phyloP scores from a whole-genome alignment of 2,113 vertebrate species.

The Hystrix cristata region DNA sequence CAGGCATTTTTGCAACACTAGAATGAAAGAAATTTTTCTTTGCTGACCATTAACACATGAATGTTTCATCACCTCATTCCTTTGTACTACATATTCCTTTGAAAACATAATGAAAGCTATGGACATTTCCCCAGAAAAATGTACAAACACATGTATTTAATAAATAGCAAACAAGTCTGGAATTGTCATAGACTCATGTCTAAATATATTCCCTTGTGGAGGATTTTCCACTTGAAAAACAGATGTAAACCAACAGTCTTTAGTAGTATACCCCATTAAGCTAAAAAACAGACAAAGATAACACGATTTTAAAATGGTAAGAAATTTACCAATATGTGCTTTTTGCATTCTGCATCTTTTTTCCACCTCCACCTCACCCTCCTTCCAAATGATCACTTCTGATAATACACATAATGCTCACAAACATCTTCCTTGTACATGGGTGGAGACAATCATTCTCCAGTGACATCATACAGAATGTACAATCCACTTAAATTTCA shows the following conservation, averaged over 20 bases:
- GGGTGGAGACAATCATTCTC: not conserved
- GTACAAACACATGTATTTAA: not conserved
- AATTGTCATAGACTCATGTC: not conserved
- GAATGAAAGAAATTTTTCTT: not conserved
- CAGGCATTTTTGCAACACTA: not conserved
- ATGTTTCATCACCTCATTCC: not conserved
- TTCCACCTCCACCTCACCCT: not conserved
- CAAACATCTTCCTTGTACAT: not conserved
- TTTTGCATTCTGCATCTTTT: not conserved
- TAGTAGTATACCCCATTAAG: not conserved
- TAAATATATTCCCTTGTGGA: not conserved
- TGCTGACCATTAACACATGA: not conserved
- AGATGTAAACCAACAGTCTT: not conserved
- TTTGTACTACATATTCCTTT: not conserved
- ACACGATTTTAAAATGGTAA: not conserved
- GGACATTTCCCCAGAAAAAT: not conserved
- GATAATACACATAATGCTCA: not conserved
- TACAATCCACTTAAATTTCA: not conserved
- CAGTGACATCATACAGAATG: not conserved
- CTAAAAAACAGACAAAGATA: not conserved
- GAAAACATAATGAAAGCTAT: not conserved
- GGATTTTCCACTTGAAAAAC: constrained; percentile 12
- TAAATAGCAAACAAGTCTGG: not conserved
- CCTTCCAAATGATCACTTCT: not conserved
- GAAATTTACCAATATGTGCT: not conserved